Conservation (phyloP, 2,113 vertebrate species). For the Leptobrachium leishanense region DNA sequence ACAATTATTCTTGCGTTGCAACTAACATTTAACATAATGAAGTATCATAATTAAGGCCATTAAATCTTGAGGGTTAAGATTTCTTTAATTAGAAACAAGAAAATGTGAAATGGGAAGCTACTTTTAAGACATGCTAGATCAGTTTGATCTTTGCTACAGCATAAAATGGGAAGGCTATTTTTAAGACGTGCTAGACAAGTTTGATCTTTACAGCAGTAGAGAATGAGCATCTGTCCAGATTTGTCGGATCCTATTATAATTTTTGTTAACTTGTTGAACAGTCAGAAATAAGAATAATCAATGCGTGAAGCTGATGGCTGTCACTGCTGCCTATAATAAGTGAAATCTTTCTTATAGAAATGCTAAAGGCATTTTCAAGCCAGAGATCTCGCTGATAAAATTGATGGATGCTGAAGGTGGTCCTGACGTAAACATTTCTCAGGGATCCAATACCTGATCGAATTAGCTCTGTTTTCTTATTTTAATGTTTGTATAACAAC, state of each 20-base stretch:
- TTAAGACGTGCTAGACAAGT: constrained; percentile 15
- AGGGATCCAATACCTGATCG: no score
- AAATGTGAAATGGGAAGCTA: constrained; percentile 71
- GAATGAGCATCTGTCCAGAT: constrained; percentile 29
- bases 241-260: constrained; percentile 39
- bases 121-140: constrained; percentile 48
- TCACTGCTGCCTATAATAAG: constrained; percentile 21
- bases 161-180: constrained; percentile 51
- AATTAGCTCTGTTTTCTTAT: no score
- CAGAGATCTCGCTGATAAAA: not conserved
- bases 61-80: constrained; percentile 75
- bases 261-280: constrained; percentile 38
- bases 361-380: constrained; percentile 7
- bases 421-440: not conserved
- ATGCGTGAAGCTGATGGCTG: constrained; percentile 24
- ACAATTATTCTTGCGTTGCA: constrained; percentile 80
- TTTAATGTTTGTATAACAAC: no score
- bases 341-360: not conserved
- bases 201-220: not conserved
- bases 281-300: constrained; percentile 21
- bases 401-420: not conserved
- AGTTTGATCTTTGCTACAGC: not conserved
- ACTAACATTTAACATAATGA: constrained; percentile 80
- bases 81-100: constrained; percentile 88
- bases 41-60: constrained; percentile 82